phyloP scores from a whole-genome alignment of 2,888 invertebrate species.

The Xestobium rufovillosum region DNA sequence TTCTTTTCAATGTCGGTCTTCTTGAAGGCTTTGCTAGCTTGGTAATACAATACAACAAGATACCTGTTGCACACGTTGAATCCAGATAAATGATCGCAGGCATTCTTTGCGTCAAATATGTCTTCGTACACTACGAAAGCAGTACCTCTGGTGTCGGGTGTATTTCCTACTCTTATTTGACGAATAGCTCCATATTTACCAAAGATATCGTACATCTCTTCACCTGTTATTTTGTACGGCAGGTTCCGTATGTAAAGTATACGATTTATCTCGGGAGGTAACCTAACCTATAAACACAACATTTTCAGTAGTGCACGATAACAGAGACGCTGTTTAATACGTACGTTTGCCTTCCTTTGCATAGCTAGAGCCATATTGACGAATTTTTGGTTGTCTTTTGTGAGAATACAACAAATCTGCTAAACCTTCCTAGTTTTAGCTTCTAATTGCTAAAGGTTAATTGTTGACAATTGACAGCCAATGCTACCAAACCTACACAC shows the following conservation, averaged over 20 bases:
- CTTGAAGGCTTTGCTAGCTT: conserved; percentile 93
- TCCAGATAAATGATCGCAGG: conserved; percentile 97
- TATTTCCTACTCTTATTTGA: conserved; percentile 96
- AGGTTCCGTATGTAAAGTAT: conserved; percentile 94
- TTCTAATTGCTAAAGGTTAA: no score
- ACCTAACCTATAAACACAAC: conserved; percentile 66
- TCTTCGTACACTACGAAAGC: conserved; percentile 99
- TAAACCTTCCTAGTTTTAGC: no score
- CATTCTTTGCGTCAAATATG: conserved; percentile 99
- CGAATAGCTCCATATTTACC: conserved; percentile 99
- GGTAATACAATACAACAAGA: conserved; percentile 97
- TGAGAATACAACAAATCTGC: no score
- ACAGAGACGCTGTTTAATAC: conserved; percentile 31
- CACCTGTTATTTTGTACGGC: conserved; percentile 98
- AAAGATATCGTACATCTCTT: conserved; percentile 99
- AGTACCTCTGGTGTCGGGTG: conserved; percentile 95
- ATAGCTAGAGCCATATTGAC: conserved; percentile 64
- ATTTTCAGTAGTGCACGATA: conserved; percentile 4
- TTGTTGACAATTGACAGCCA: no score
- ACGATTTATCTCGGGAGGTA: conserved; percentile 98
- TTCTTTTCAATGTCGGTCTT: conserved; percentile 93
- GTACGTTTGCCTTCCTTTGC: conserved; percentile 69
- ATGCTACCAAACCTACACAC: no score
- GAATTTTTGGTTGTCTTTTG: no score
- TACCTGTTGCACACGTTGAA: conserved; percentile 99